Base-by-base conservation (phyloP, 1,140 invertebrate species). In the Sitobion miscanthi region DNA sequence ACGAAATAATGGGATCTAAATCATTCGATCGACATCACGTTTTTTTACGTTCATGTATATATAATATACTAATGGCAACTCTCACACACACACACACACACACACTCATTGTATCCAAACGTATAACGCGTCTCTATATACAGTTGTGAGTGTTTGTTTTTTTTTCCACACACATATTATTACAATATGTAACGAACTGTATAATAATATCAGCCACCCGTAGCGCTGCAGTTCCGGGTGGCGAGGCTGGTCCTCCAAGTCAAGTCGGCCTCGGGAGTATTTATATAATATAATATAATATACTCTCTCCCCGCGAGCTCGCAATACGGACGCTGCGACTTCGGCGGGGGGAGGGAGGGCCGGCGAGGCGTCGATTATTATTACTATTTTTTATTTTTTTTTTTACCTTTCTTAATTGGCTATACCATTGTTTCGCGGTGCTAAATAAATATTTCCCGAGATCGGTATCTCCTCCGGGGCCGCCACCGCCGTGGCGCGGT, bases 321-420 rank as follows among this genome's bases (percentile, higher is more conserved):
- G 4, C 42, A 42, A 42, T 35, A 35, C 42, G 42, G 42, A 42
- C 42, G 42, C 42, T 42, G 42, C 42, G 42, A 42, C 42, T 42
- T 42, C 42, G 42, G 11, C n/a, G 49, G 6, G n/a, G 87, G 11
- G 49, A n/a, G 6, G n/a, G 87, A 89, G 87, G 87, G 30, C 5
- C 62, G 62, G 20, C 52, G 38, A 90, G 90, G 90, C 62, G 30
- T 38, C 30, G 69, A 83, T 83, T 52, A 88, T 52, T 52, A 23
- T n/a, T 54, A 52, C 49, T 52, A 49, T 77, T 54, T 21, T n/a
- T 38, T 38, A 1, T 23, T 85, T 54, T 85, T 83, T 52, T 17
- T 49, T 49, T 30, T 92, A 49, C n/a, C 35, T 85, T 38, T 54
- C 47, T 93, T 93, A 93, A 93, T 93, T 93, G 91, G 91, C 47